Evolutionary conservation across 2,797 vertebrate genomes (phyloP), one percentile per base, ranked within the genome.

Genomic region (Jordanella pulchra): DNA sequence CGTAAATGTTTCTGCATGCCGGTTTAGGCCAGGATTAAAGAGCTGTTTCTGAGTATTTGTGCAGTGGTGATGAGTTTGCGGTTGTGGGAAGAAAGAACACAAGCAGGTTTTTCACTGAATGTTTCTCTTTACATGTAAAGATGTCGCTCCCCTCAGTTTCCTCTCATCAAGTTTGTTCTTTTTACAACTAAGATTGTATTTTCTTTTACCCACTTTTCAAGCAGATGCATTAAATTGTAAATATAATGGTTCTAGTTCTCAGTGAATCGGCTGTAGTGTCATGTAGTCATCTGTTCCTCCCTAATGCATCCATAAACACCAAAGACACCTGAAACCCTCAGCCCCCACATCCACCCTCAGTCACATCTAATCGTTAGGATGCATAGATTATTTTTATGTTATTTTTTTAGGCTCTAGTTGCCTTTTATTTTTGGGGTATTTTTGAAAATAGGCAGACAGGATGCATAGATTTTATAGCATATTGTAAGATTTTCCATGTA

Each of bases 1-100:
- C 50, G 65, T 63, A 73, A 68, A 72, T 3, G 39, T 69, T 21
- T 84, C 67, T 87, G 85, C 86, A 89, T 89, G 84, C 65, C 28
- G 28, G 18, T 70, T 78, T 51, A 78, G 61, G 64, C 53, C 67
- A 63, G 56, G 44, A 80, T 85, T 79, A 15, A 72, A 73, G 0
- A 55, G 50, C 47, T 66, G 48, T 65, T 39, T 17, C 66, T 30
- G 73, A 69, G 64, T 51, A 28, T 76, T 80, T 56, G 69, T 74
- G 67, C 53, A 69, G 53, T 69, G 1, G 3, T 9, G 14, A 44
- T 25, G 39, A 63, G 35, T 5, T 61, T 65, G 73, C 63, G 18
- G 71, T 73, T 67, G 75, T 79, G 32, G 7, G 67, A 18, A 25
- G 61, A 21, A 17, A 53, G 68, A 50, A 54, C 58, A 27, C 51